These are phyloP conservation scores for Drosophila buzzatii DNA, from an alignment of 2,888 invertebrate genomes.

Conservation along the genomic window DNA sequence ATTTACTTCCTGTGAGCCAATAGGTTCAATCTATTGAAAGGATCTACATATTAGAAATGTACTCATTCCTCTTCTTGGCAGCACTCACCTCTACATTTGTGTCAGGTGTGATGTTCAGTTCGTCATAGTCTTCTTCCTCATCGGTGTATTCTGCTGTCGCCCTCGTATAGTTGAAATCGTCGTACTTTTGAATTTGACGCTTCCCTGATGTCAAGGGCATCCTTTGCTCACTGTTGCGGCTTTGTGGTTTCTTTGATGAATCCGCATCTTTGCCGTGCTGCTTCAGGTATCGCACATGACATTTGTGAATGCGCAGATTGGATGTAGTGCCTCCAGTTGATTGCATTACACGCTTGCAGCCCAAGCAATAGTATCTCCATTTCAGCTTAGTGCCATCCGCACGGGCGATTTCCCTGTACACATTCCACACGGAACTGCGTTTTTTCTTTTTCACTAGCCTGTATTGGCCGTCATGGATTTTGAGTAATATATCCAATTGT, in stretches of 20 bases:
- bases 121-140: constrained; percentile 34
- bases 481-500: constrained; percentile 64
- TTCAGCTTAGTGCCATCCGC: constrained; percentile 55
- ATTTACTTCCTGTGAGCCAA: constrained; percentile 10
- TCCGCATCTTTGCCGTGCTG: constrained; percentile 28
- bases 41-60: neutral
- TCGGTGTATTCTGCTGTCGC: constrained; percentile 30
- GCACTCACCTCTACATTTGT: constrained; percentile 6
- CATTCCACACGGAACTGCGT: constrained; percentile 64
- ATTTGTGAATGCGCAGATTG: constrained; percentile 69
- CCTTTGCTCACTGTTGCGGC: neutral
- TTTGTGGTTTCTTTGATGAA: neutral
- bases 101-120: constrained; percentile 12
- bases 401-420: constrained; percentile 59
- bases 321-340: constrained; percentile 72
- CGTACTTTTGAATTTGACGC: neutral
- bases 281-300: constrained; percentile 63
- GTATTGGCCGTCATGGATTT: constrained; percentile 56
- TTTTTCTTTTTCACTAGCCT: constrained; percentile 48
- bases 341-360: constrained; percentile 69
- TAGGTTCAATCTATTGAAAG: constrained; percentile 23
- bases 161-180: constrained; percentile 24
- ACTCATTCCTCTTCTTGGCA: neutral
- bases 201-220: neutral
- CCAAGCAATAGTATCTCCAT: constrained; percentile 55